Base-by-base conservation (phyloP, 2,113 vertebrate genomes). In the Tychaedon coryphoeus region DNA sequence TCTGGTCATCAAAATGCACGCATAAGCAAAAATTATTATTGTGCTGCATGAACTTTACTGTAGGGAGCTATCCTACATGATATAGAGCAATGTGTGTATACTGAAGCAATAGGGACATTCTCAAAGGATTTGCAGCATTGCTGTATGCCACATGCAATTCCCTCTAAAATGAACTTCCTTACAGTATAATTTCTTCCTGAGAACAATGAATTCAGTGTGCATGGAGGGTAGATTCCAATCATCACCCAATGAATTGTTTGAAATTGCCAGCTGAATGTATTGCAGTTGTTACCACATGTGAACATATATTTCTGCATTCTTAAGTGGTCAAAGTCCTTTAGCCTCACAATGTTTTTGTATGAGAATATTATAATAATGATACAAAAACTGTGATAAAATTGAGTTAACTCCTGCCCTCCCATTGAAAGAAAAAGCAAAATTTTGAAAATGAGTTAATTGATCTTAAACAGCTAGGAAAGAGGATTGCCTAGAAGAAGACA, bases 121-220 rank as follows among this genome's bases (percentile, higher is more conserved):
- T 67, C 54, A 56, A 74, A 88, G 48, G 71, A 51, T 74, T 92
- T n/a, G 31, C 0, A 25, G 43, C 22, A 60, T 74, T 93, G 28
- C 17, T 73, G 19, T 62, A 62, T 74, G 82, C 51, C 48, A 77
- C 60, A 64, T 84, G 51, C 43, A 88, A 66, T 90, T 84, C 64
- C 45, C 18, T 73, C 62, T 51, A 71, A 90, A 93, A 70, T 60
- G 23, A 80, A 73, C 24, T 74, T 89, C 67, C 60, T 83, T 88
- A 64, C 5, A 2, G 36, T 74, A 42, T 74, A 83, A 58, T 64
- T 92, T 88, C 72, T 94, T 88, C 31, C 40, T 80, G 42, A 92
- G 69, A 93, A 95, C 85, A 96, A 92, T 71, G 71, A 96, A 83
- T 90, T 93, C 88, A 90, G 74, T 94, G 75, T 95, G 47, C 26